These are phyloP conservation scores for Prionace glauca DNA, from an alignment of 2,797 vertebrate species.

Conservation along the genomic window DNA sequence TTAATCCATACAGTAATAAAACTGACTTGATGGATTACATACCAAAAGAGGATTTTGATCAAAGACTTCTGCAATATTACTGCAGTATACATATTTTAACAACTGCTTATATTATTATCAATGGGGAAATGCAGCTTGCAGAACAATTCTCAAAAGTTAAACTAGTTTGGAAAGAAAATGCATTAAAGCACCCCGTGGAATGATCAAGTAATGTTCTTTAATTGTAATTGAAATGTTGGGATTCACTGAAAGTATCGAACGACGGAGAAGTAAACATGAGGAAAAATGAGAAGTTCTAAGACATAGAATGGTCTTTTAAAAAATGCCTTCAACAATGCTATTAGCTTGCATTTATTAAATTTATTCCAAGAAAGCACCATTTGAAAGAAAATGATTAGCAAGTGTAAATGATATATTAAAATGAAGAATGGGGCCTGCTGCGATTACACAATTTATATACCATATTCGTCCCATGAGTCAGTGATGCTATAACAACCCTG, in stretches of 20 bases:
- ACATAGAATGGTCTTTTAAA: background rate
- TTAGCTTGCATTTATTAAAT: constrained; percentile 63
- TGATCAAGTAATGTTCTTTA: background rate
- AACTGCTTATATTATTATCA: background rate
- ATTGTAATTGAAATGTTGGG: background rate
- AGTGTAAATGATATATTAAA: background rate
- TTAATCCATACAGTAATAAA: constrained; percentile 38
- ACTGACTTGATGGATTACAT: constrained; percentile 36
- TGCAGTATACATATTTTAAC: background rate
- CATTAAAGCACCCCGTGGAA: background rate
- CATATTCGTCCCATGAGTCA: background rate
- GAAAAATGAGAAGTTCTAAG: background rate
- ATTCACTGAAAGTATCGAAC: background rate
- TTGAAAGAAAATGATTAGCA: background rate
- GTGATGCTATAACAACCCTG: background rate
- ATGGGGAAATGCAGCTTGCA: background rate
- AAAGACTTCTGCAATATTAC: constrained; percentile 17
- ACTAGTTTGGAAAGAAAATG: background rate
- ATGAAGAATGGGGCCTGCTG: background rate
- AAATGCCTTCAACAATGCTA: background rate
- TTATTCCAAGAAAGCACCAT: background rate
- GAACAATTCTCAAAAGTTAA: background rate
- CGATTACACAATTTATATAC: background rate
- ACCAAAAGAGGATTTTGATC: constrained; percentile 31
- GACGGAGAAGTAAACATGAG: background rate